A percentile compares a stretch with the other conserved stretches of the same genome.
Conservation (phyloP, 2,113 vertebrate species). For the Ptychochromis oligacanthus region DNA sequence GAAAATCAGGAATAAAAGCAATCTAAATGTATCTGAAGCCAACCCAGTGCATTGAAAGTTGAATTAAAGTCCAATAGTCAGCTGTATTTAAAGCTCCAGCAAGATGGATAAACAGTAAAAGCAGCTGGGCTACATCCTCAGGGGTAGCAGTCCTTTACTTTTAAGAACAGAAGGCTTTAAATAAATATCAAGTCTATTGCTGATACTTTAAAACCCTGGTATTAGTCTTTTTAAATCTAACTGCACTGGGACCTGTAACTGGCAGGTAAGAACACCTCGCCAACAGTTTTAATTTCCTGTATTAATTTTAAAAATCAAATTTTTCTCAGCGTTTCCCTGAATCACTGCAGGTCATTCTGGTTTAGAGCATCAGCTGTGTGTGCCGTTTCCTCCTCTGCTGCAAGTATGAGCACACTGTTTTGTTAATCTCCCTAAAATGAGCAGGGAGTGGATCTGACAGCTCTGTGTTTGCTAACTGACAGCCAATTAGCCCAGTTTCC, state of each 20-base stretch:
- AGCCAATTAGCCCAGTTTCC: conserved; percentile 67
- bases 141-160: neutral
- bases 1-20: neutral
- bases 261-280: neutral
- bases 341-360: conserved; percentile 23
- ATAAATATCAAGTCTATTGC: neutral
- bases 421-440: conserved; percentile 52
- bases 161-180: neutral
- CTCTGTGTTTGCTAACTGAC: conserved; percentile 55
- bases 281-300: neutral
- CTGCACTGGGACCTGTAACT: neutral
- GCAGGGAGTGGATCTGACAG: conserved; percentile 59
- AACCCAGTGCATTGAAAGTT: neutral
- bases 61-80: neutral
- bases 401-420: conserved; percentile 24
- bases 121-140: too few relatives aligned
- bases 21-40: neutral
- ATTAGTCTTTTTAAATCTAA: neutral
- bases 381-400: conserved; percentile 20
- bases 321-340: neutral
- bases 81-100: too few relatives aligned
- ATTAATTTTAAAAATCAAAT: neutral
- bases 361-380: conserved; percentile 18
- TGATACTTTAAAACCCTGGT: neutral
- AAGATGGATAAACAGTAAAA: too few relatives aligned